phyloP scores from a whole-genome alignment of 2,113 vertebrate genomes.

The Plotosus lineatus region DNA sequence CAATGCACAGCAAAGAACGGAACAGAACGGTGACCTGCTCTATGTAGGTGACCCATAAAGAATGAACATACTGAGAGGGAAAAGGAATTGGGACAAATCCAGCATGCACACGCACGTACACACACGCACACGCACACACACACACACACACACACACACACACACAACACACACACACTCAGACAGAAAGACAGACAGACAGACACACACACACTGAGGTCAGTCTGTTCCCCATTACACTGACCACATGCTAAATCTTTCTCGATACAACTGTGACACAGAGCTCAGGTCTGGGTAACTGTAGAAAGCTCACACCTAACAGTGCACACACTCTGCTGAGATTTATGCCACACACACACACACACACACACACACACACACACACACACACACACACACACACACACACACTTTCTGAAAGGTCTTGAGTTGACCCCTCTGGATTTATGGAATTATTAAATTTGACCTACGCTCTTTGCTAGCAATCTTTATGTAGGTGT shows the following conservation, averaged over 20 bases:
- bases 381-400: constrained; percentile 44
- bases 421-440: constrained; percentile 54
- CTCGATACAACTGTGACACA: neutral
- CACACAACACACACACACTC: constrained; percentile 5
- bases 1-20: neutral
- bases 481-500: constrained; percentile 19
- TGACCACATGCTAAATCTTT: constrained; percentile 29
- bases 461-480: constrained; percentile 46
- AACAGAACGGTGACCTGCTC: constrained; percentile 43
- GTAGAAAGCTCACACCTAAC: neutral
- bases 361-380: constrained; percentile 27
- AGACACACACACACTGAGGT: constrained; percentile 18
- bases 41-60: constrained; percentile 56
- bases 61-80: constrained; percentile 38
- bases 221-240: constrained; percentile 17
- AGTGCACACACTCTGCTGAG: neutral
- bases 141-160: neutral
- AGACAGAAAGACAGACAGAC: neutral
- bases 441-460: constrained; percentile 66
- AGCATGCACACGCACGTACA: constrained; percentile 33
- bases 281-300: neutral
- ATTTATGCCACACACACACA: neutral
- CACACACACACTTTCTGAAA: constrained; percentile 14
- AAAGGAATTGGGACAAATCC: constrained; percentile 45
- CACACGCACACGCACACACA: neutral